Evolutionary conservation across 1,140 invertebrate species (phyloP).

Genomic region (Bombyx mori): ASM3026992v2 NC_085109.1:8067501-8068000

Average conservation of each 20-base stretch:
- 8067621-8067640: constrained; percentile 54
- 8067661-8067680: constrained; percentile 49
- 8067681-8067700: constrained; percentile 77
- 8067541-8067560: constrained; percentile 72
- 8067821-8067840: constrained; percentile 62
- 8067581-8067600: constrained; percentile 45
- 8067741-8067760: constrained; percentile 74
- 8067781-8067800: constrained; percentile 58
- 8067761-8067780: constrained; percentile 66
- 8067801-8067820: constrained; percentile 64
- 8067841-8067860: constrained; percentile 41
- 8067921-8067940: constrained; percentile 39
- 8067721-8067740: constrained; percentile 75
- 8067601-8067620: constrained; percentile 41
- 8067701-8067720: constrained; percentile 74
- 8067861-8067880: constrained; percentile 47
- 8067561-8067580: constrained; percentile 45
- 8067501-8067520: constrained; percentile 73
- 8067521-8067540: constrained; percentile 85
- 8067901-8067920: constrained; percentile 50
- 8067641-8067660: constrained; percentile 41
- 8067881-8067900: constrained; percentile 53
- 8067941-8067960: constrained; percentile 54
- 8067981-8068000: constrained; percentile 50
- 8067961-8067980: constrained; percentile 57